Conservation (phyloP, 2,888 invertebrate species). For the Ormyrus labotus region DNA sequence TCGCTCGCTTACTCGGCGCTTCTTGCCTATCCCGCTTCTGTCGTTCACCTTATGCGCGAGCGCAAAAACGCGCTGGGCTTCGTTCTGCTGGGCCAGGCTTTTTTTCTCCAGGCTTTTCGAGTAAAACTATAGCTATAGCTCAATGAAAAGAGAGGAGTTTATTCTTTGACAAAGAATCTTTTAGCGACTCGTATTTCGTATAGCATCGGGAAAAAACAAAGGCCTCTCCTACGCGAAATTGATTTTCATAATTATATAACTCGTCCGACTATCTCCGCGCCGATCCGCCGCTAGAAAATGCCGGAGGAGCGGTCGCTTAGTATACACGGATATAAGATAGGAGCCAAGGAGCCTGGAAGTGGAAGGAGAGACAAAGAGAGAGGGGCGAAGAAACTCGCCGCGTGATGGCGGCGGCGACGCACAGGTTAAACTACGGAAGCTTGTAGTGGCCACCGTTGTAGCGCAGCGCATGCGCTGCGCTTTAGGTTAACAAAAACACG, state of each 20-base stretch:
- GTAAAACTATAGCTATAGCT: too few relatives aligned
- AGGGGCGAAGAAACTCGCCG: background rate
- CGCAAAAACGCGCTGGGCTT: background rate
- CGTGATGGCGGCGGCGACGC: slow-evolving; percentile 18
- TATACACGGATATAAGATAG: slow-evolving; percentile 7
- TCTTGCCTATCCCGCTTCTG: slow-evolving; percentile 12
- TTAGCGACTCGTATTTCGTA: too few relatives aligned
- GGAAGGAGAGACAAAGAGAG: background rate
- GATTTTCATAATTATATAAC: slow-evolving; percentile 39
- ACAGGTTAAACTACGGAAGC: slow-evolving; percentile 49
- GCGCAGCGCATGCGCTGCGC: too few relatives aligned
- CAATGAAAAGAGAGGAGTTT: too few relatives aligned
- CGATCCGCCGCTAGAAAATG: slow-evolving; percentile 27
- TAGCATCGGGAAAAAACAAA: background rate
- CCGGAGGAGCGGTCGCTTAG: slow-evolving; percentile 15
- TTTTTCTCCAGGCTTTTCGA: background rate
- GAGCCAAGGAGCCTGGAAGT: background rate
- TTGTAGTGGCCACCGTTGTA: too few relatives aligned
- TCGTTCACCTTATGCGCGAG: too few relatives aligned
- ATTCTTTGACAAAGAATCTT: too few relatives aligned
- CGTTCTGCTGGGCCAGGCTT: background rate
- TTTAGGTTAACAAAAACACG: too few relatives aligned
- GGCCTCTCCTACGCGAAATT: slow-evolving; percentile 11
- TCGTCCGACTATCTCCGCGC: slow-evolving; percentile 11
- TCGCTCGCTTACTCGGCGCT: slow-evolving; percentile 21